These are phyloP conservation scores for Nothobranchius furzeri DNA, from an alignment of 2,113 vertebrate genomes.

Conservation along the genomic window DNA sequence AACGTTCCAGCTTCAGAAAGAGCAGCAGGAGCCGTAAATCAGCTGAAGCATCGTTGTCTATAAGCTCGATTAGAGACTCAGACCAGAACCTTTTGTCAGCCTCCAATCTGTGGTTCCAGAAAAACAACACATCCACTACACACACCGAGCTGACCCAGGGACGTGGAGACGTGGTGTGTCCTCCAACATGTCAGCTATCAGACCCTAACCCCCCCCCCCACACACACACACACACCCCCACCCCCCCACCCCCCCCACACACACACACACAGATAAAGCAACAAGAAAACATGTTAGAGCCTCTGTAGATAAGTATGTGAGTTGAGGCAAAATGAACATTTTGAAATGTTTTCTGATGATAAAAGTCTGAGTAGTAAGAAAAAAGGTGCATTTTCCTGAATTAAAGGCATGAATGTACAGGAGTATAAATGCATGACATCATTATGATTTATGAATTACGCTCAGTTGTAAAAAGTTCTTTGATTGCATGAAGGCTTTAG, in stretches of 20 bases:
- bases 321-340: too few species aligned
- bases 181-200: conserved; percentile 42
- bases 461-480: too few species aligned
- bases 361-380: too few species aligned
- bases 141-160: neutral
- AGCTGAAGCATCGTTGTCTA: conserved; percentile 30
- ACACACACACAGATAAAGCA: neutral
- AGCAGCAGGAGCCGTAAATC: conserved; percentile 21
- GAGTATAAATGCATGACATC: too few species aligned
- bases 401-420: too few species aligned
- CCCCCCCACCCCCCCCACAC: neutral
- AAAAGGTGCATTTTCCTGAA: too few species aligned
- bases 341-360: too few species aligned
- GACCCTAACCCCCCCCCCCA: conserved; percentile 2
- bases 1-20: conserved; percentile 16
- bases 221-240: neutral
- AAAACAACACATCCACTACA: neutral
- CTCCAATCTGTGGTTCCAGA: conserved; percentile 4
- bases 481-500: too few species aligned
- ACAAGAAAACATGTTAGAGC: too few species aligned
- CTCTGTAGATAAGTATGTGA: too few species aligned
- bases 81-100: conserved; percentile 16
- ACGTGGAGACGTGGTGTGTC: conserved; percentile 56
- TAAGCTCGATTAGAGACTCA: conserved; percentile 43
- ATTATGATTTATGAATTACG: too few species aligned